These are phyloP conservation scores for Chondrosia reniformis DNA, from an alignment of 37 sponge, comb jelly and placozoan genomes.

Conservation along the genomic window DNA sequence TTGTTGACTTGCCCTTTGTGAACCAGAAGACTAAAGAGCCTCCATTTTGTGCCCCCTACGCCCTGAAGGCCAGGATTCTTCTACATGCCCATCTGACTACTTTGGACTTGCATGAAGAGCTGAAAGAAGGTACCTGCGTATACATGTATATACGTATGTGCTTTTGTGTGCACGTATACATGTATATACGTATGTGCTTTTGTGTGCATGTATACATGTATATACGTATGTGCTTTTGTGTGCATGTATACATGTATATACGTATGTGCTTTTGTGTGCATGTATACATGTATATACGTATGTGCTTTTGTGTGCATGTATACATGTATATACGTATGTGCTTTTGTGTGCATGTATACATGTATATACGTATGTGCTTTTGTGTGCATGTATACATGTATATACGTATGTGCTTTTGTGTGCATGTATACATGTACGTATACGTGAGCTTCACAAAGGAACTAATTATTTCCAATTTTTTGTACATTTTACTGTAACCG, in stretches of 20 bases:
- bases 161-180: not conserved
- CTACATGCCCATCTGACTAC: constrained; percentile 66
- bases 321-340: not conserved
- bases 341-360: too few species aligned
- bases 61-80: constrained; percentile 69
- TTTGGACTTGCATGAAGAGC: constrained; percentile 24
- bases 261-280: not conserved
- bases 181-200: not conserved
- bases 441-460: too few species aligned
- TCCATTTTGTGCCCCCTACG: constrained; percentile 43
- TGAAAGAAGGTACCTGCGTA: constrained; percentile 30
- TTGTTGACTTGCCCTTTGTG: constrained; percentile 43
- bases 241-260: not conserved
- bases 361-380: not conserved
- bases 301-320: too few species aligned
- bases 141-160: not conserved
- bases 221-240: not conserved
- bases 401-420: constrained; percentile 1
- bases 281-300: not conserved
- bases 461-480: too few species aligned
- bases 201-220: not conserved
- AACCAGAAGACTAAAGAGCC: constrained; percentile 42
- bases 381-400: not conserved
- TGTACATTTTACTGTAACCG: not conserved
- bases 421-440: not conserved